Evolutionary conservation across 2,797 vertebrate genomes (phyloP).

Genomic region (Sciaenops ocellatus): DNA sequence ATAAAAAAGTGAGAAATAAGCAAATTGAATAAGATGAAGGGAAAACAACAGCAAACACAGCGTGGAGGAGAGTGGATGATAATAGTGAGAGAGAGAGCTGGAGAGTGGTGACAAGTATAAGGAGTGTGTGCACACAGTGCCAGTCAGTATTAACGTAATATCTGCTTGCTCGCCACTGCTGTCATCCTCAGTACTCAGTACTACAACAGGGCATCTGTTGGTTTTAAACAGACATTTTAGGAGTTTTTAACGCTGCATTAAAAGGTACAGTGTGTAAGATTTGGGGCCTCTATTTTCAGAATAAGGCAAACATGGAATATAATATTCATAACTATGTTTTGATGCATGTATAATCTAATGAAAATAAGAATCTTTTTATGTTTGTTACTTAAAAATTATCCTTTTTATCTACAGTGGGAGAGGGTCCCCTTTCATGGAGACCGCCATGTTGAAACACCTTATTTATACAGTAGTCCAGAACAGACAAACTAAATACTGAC

Average conservation of each 20-base stretch:
- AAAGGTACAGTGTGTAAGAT: no score
- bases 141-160: slow-evolving; percentile 41
- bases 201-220: background rate
- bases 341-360: no score
- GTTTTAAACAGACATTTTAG: background rate
- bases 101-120: slow-evolving; percentile 31
- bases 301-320: no score
- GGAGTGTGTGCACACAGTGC: slow-evolving; percentile 8
- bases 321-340: no score
- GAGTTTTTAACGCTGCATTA: background rate
- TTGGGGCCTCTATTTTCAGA: no score
- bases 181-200: slow-evolving; percentile 20
- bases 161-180: slow-evolving; percentile 17
- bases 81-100: slow-evolving; percentile 15
- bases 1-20: slow-evolving; percentile 24
- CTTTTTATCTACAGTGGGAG: no score
- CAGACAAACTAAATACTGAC: no score
- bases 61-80: slow-evolving; percentile 5
- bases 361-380: no score
- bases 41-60: slow-evolving; percentile 34
- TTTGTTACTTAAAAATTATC: no score
- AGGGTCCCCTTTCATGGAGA: no score
- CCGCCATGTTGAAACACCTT: no score
- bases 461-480: no score
- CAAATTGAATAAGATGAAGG: slow-evolving; percentile 33